phyloP scores from a whole-genome alignment of 2,113 vertebrate species.

The Lampris incognitus region DNA sequence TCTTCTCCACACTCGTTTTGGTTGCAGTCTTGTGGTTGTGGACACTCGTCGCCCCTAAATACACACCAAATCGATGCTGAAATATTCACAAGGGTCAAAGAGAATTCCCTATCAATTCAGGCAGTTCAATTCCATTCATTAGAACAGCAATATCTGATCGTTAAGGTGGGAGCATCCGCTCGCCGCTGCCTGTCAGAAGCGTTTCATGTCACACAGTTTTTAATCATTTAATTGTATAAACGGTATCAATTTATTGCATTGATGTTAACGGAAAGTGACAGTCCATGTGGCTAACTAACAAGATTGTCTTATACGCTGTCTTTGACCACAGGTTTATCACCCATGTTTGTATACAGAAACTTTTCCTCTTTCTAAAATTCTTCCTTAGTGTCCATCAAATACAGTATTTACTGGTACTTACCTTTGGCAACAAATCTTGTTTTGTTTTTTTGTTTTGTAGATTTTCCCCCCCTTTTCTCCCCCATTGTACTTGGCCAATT shows the following conservation, averaged over 20 bases:
- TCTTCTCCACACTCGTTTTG: too few relatives aligned
- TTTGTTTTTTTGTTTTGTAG: too few relatives aligned
- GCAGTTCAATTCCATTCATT: conserved; percentile 47
- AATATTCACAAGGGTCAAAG: conserved; percentile 27
- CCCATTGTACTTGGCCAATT: too few relatives aligned
- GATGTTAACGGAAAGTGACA: conserved; percentile 60
- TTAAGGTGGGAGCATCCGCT: conserved; percentile 54
- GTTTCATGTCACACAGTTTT: conserved; percentile 59
- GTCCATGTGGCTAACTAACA: too few relatives aligned
- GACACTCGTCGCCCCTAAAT: too few relatives aligned
- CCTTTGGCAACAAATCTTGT: too few relatives aligned
- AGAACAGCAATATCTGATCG: conserved; percentile 47
- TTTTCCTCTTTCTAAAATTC: too few relatives aligned
- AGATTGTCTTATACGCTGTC: not conserved
- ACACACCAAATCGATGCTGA: not conserved
- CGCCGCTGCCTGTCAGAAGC: conserved; percentile 54
- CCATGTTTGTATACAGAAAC: too few relatives aligned
- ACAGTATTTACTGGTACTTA: too few relatives aligned
- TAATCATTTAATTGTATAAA: conserved; percentile 52
- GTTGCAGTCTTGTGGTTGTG: too few relatives aligned
- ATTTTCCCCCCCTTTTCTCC: too few relatives aligned
- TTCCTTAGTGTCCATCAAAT: too few relatives aligned
- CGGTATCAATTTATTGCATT: conserved; percentile 45
- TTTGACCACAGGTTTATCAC: not conserved
- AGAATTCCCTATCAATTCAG: conserved; percentile 40